Evolutionary conservation across 2,888 invertebrate species (phyloP).

Genomic region (Drosophila cyrtoloma): DNA sequence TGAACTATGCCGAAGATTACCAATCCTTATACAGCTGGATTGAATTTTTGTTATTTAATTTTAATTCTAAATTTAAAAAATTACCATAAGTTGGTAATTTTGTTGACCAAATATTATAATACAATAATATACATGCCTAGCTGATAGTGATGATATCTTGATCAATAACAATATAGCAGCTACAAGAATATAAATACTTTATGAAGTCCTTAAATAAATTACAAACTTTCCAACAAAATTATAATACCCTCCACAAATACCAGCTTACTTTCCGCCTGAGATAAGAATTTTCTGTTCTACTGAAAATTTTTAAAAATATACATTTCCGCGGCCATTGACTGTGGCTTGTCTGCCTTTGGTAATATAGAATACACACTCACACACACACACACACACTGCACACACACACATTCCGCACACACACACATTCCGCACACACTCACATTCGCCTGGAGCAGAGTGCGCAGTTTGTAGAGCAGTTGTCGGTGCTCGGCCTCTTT

Average conservation of each 20-base stretch:
- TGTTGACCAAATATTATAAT: neutral
- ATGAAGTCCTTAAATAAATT: neutral
- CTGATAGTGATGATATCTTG: neutral
- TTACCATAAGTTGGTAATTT: neutral
- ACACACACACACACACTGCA: neutral
- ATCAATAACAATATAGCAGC: neutral
- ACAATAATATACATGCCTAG: no score
- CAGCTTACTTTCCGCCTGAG: neutral
- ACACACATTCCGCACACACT: conserved; percentile 77
- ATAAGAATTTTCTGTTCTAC: neutral
- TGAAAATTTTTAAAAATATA: no score
- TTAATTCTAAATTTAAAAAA: neutral
- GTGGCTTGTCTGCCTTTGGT: neutral
- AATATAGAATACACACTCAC: neutral
- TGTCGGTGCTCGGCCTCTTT: conserved; percentile 90
- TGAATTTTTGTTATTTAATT: neutral
- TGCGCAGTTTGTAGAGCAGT: conserved; percentile 89
- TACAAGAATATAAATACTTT: neutral
- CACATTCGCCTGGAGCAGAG: conserved; percentile 89
- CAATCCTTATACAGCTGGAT: neutral
- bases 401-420: neutral
- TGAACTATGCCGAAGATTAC: neutral
- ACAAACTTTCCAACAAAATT: neutral
- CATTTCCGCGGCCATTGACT: neutral
- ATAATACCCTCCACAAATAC: neutral